Percentiles rank a stretch among this genome's conserved stretches.
Conservation (phyloP, 2,888 invertebrate species). For the Drosophila acutilabella region DNA sequence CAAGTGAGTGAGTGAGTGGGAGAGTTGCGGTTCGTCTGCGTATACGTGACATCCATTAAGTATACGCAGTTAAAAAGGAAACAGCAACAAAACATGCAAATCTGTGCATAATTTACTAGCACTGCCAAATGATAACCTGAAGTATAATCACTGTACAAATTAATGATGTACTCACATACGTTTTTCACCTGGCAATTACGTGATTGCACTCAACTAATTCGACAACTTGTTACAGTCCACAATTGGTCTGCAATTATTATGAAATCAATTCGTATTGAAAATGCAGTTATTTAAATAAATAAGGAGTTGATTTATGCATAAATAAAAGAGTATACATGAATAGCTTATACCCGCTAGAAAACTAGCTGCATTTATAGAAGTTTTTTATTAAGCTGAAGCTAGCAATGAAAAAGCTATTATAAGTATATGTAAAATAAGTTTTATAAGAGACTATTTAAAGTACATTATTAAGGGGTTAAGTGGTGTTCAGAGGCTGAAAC, state of each 20-base stretch:
- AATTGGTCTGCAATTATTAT: constrained; percentile 4
- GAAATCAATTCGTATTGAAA: not conserved
- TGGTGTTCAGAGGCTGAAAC: too few relatives aligned
- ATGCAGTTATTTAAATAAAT: too few relatives aligned
- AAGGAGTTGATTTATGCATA: not conserved
- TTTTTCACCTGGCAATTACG: constrained; percentile 3
- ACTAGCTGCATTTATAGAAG: too few relatives aligned
- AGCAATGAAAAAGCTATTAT: too few relatives aligned
- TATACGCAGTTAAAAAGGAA: constrained; percentile 9
- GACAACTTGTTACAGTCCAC: constrained; percentile 5
- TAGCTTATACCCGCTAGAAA: too few relatives aligned
- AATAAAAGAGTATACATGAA: not conserved
- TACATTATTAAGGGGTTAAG: too few relatives aligned
- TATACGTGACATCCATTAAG: constrained; percentile 56
- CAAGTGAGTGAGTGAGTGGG: not conserved
- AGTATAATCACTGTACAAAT: not conserved
- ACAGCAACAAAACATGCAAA: constrained; percentile 4
- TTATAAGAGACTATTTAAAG: too few relatives aligned
- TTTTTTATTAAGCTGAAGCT: too few relatives aligned
- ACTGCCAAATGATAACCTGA: constrained; percentile 15
- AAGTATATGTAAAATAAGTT: too few relatives aligned
- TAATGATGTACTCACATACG: constrained; percentile 14
- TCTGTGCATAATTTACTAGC: constrained; percentile 27
- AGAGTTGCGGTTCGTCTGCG: constrained; percentile 38
- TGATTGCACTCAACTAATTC: constrained; percentile 18